These are phyloP conservation scores for Sinosuthora webbiana DNA, from an alignment of 2,113 vertebrate genomes.

Conservation along the genomic window DNA sequence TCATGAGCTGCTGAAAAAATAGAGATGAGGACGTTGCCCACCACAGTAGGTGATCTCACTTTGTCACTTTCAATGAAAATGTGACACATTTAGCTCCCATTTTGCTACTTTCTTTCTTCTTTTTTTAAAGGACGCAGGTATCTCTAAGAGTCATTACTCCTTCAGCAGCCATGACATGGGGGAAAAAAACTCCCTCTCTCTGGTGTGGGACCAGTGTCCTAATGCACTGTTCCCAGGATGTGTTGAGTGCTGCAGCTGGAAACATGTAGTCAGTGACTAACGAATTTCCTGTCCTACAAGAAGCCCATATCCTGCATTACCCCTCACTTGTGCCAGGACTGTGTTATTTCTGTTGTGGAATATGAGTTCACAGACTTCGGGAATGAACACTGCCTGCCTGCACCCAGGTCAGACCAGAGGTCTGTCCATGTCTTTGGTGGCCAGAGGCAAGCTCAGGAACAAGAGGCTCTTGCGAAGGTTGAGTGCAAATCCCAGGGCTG, in stretches of 20 bases:
- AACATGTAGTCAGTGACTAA: background rate
- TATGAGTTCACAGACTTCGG: background rate
- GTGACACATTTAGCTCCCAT: background rate
- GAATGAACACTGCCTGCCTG: background rate
- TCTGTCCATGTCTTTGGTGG: background rate
- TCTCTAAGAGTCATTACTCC: background rate
- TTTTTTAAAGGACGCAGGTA: background rate
- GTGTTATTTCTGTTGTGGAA: background rate
- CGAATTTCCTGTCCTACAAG: background rate
- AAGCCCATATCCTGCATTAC: background rate
- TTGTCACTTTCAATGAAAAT: background rate
- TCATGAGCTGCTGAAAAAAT: background rate
- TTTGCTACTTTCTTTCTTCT: background rate
- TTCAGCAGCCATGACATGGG: background rate
- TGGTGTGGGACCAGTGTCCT: background rate
- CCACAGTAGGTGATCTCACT: background rate
- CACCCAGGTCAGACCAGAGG: background rate
- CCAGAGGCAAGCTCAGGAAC: background rate
- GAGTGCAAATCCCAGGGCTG: background rate
- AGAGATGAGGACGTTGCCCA: background rate
- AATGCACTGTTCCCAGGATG: background rate
- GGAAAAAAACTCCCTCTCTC: background rate
- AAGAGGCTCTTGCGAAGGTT: background rate
- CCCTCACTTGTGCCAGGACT: background rate
- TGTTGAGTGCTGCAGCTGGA: background rate